Evolutionary conservation across 2,888 invertebrate genomes (phyloP).

Genomic region (Macrophya annulata): DNA sequence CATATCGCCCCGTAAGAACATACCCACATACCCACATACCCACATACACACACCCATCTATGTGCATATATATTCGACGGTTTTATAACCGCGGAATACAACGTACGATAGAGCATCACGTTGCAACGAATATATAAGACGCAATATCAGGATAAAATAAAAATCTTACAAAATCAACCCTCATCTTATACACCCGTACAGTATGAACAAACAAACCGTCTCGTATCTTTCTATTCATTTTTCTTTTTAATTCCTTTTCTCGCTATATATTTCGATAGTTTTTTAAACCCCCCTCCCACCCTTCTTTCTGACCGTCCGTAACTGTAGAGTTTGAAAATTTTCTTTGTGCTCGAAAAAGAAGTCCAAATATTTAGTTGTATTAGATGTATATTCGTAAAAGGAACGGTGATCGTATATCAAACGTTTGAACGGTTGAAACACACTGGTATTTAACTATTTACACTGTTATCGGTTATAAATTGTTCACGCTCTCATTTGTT

Average conservation of each 20-base stretch:
- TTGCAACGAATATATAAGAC: background rate
- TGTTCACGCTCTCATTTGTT: conserved; percentile 55
- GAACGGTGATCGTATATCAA: conserved; percentile 50
- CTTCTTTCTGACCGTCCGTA: no score
- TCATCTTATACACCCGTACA: background rate
- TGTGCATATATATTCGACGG: background rate
- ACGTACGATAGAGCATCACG: background rate
- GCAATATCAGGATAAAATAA: background rate
- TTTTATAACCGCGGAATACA: background rate
- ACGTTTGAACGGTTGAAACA: background rate
- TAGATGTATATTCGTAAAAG: conserved; percentile 52
- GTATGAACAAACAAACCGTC: conserved; percentile 21
- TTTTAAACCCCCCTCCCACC: no score
- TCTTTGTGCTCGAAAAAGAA: conserved; percentile 49
- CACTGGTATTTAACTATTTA: conserved; percentile 55
- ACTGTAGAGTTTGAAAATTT: background rate
- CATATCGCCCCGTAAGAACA: background rate
- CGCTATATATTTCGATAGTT: no score
- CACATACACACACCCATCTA: background rate
- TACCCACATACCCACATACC: background rate
- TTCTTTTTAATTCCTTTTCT: background rate
- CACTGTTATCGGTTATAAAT: conserved; percentile 57
- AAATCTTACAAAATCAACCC: background rate
- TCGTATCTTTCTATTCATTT: background rate
- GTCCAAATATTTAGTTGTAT: conserved; percentile 58